These are phyloP conservation scores for Rhadina sibilatrix DNA, from an alignment of 2,113 vertebrate species.

Conservation along the genomic window DNA sequence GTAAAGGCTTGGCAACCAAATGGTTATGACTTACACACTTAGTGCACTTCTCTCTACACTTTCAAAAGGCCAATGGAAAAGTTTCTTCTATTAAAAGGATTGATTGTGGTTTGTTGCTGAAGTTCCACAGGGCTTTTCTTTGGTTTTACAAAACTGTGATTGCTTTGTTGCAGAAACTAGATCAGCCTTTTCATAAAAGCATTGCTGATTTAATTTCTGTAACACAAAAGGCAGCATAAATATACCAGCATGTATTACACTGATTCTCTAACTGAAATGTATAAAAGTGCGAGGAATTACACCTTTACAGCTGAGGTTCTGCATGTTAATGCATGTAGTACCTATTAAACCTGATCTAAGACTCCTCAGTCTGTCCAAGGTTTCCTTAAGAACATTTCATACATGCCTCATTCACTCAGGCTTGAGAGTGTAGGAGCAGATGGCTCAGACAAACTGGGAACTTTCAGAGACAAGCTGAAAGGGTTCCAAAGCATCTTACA, in stretches of 20 bases:
- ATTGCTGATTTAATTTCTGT: background rate
- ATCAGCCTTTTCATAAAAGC: background rate
- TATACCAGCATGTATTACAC: background rate
- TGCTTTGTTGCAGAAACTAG: background rate
- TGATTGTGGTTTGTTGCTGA: background rate
- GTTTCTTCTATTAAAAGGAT: background rate
- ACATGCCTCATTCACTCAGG: background rate
- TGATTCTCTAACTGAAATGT: background rate
- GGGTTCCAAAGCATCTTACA: background rate
- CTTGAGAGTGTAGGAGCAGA: background rate
- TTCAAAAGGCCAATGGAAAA: background rate
- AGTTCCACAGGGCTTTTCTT: background rate
- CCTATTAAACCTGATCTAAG: background rate
- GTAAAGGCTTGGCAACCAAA: background rate
- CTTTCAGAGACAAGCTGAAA: background rate
- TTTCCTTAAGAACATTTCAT: background rate
- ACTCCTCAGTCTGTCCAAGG: background rate
- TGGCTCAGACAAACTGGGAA: background rate
- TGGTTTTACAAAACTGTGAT: background rate
- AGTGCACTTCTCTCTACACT: background rate
- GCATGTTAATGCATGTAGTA: background rate
- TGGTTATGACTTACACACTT: background rate
- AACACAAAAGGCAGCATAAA: background rate
- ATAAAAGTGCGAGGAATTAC: background rate
- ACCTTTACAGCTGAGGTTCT: background rate